Percentiles rank a stretch among this genome's conserved stretches.
Evolutionary conservation across 2,113 vertebrate genomes (phyloP).

Genomic region (Syrrhaptes paradoxus): DNA sequence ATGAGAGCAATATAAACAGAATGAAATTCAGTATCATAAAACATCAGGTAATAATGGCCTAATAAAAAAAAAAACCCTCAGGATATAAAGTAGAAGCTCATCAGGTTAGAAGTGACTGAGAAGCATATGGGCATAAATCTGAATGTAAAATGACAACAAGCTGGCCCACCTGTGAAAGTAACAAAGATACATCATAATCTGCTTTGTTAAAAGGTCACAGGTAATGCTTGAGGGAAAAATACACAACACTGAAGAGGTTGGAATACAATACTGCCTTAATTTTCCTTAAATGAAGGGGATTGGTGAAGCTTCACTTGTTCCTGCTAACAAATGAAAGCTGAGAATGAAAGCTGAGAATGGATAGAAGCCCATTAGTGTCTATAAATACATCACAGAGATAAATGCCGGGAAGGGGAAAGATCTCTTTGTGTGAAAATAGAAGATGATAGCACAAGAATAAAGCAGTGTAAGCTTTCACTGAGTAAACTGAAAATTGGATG

Average conservation of each 20-base stretch:
- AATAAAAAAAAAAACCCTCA: neutral
- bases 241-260: neutral
- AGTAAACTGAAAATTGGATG: slow-evolving; percentile 33
- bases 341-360: neutral
- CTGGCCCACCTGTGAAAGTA: neutral
- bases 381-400: slow-evolving; percentile 38
- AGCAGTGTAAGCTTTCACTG: neutral
- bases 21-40: neutral
- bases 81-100: neutral
- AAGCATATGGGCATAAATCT: neutral
- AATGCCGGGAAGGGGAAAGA: slow-evolving; percentile 23
- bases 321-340: neutral
- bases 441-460: slow-evolving; percentile 36
- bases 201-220: neutral
- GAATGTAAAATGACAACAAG: neutral
- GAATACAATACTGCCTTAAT: neutral
- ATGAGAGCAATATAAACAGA: neutral
- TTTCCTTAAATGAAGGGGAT: neutral
- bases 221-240: neutral
- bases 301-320: neutral
- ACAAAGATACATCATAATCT: neutral
- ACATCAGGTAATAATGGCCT: neutral
- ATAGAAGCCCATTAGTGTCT: slow-evolving; percentile 16
- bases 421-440: slow-evolving; percentile 37
- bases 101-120: neutral